Evolutionary conservation across 2,888 invertebrate genomes (phyloP).

Genomic region (Melitaea athalia): DNA sequence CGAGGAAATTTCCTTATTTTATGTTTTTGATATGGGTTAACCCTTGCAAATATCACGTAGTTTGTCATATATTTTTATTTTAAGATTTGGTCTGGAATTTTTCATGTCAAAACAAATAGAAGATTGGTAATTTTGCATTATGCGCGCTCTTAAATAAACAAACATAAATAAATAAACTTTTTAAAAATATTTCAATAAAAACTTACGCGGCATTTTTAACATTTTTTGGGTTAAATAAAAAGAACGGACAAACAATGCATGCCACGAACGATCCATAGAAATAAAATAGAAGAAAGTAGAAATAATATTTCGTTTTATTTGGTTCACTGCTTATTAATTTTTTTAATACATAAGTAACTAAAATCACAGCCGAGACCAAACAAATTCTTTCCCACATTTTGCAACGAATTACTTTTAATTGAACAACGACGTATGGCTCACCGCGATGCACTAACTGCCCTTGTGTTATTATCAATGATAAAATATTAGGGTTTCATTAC

Average conservation of each 20-base stretch:
- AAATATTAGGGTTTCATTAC: conserved; percentile 25
- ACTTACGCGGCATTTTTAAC: conserved; percentile 73
- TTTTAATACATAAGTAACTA: conserved; percentile 53
- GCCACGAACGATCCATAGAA: conserved; percentile 47
- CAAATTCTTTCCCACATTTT: conserved; percentile 59
- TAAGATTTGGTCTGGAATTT: too few relatives aligned
- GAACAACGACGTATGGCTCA: conserved; percentile 15
- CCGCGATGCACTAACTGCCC: conserved; percentile 44
- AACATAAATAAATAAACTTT: too few relatives aligned
- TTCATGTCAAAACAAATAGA: too few relatives aligned
- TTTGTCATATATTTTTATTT: too few relatives aligned
- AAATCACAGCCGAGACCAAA: conserved; percentile 48
- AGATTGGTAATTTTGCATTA: too few relatives aligned
- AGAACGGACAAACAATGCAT: conserved; percentile 59
- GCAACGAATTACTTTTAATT: not conserved
- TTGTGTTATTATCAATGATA: conserved; percentile 14
- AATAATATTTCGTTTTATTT: conserved; percentile 58
- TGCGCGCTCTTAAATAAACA: too few relatives aligned
- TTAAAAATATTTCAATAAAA: not conserved
- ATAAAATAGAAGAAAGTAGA: conserved; percentile 56
- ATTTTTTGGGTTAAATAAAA: conserved; percentile 59
- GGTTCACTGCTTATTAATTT: conserved; percentile 56
- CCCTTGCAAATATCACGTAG: too few relatives aligned
- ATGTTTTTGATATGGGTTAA: too few relatives aligned
- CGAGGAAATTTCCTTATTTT: too few relatives aligned